These are phyloP conservation scores for Coenobita brevimanus DNA, from an alignment of 1,140 invertebrate species.

Conservation along the genomic window DNA sequence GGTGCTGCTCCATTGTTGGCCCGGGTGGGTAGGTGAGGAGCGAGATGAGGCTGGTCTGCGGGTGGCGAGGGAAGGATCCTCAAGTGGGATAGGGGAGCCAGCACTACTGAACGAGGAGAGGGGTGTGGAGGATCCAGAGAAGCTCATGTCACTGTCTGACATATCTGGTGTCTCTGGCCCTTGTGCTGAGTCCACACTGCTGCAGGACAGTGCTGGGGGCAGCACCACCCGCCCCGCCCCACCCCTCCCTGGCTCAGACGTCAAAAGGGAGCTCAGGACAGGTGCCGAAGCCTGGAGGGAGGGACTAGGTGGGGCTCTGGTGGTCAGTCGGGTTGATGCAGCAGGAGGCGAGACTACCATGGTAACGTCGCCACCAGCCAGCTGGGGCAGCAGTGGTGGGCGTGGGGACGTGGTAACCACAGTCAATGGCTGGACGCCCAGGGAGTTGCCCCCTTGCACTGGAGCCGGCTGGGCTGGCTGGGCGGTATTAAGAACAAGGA, in stretches of 20 bases:
- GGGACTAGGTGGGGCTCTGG: conserved; percentile 24
- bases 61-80: conserved; percentile 26
- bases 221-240: conserved; percentile 12
- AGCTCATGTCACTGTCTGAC: conserved; percentile 55
- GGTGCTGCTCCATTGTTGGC: conserved; percentile 36
- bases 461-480: not conserved
- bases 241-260: conserved; percentile 12
- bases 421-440: conserved; percentile 37
- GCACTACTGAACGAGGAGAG: conserved; percentile 44
- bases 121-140: conserved; percentile 42
- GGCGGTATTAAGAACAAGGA: conserved; percentile 40
- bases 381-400: conserved; percentile 15
- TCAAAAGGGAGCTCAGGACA: conserved; percentile 41
- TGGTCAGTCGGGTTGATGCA: not conserved
- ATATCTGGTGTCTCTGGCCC: conserved; percentile 30
- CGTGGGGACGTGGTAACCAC: conserved; percentile 20
- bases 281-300: conserved; percentile 50
- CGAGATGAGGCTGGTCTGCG: conserved; percentile 2
- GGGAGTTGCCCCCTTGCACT: conserved; percentile 34
- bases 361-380: conserved; percentile 75
- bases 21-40: not conserved
- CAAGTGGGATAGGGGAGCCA: conserved; percentile 29
- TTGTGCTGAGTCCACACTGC: conserved; percentile 50
- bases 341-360: conserved; percentile 77
- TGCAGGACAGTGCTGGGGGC: conserved; percentile 46